Base-by-base conservation (phyloP, 2,113 vertebrate species). In the Octodon degus region DNA sequence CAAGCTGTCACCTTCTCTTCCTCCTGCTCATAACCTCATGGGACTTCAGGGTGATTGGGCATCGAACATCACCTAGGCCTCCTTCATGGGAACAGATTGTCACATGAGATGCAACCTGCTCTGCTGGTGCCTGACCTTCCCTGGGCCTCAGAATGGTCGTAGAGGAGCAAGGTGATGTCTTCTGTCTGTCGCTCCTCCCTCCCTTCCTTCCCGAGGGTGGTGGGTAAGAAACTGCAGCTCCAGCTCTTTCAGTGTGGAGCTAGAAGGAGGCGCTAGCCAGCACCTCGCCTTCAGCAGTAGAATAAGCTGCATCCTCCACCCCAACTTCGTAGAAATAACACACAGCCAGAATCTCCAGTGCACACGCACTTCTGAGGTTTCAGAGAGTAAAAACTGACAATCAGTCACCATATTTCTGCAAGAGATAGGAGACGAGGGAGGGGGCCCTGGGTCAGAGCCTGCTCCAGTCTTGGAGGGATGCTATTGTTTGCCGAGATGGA, bases 141-240 rank as follows among this genome's bases (percentile, higher is more conserved):
- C 58, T 43, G 2, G 50, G 53, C 63, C 55, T 58, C 37, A 27
- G 16, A 63, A 27, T 17, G 30, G 3, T 53, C 22, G 34, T 55
- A 5, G 24, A 14, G 8, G 58, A 32, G 30, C n/a, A 47, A 10
- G n/a, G 43, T 16, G 19, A 14, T 1, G 7, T 89, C 53, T 24
- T 79, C 72, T 92, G 11, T 62, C 43, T 79, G 53, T 58, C 22
- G 10, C 65, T 24, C 19, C 65, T 30, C 19, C 80, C 58, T 20
- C 1, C 16, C 0, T 20, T 10, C 22, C 7, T 20, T 7, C 27
- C 7, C 34, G 17, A 53, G 65, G 74, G 7, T n/a, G 55, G 32
- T 80, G 32, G n/a, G 9, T 58, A 86, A 43, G 25, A 4, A n/a
- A 68, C 37, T 58, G 1, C 11, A 37, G 60, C 40, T 37, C 30